phyloP scores from a whole-genome alignment of 2,113 vertebrate genomes.

The Nerophis ophidion region DNA sequence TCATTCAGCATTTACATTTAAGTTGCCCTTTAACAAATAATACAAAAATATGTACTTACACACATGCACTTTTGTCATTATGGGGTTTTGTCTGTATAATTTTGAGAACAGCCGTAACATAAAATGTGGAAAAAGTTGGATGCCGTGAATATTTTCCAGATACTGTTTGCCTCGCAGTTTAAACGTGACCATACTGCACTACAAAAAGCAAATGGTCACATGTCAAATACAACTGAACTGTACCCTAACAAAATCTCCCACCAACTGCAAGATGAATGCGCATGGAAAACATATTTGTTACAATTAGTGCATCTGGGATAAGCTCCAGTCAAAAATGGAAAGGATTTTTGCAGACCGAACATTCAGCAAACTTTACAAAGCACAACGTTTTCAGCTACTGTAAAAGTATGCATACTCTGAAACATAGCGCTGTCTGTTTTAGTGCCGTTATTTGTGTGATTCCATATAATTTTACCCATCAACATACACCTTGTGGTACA shows the following conservation, averaged over 20 bases:
- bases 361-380: conserved; percentile 21
- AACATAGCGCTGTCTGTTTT: conserved; percentile 17
- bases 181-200: conserved; percentile 14
- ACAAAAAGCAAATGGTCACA: conserved; percentile 11
- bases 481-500: conserved; percentile 39
- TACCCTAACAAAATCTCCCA: neutral
- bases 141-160: too few species aligned
- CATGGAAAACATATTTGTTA: conserved; percentile 1
- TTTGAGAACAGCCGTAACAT: too few species aligned
- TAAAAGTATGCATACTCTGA: neutral
- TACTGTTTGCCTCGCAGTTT: neutral
- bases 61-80: too few species aligned
- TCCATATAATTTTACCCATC: conserved; percentile 17
- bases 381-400: conserved; percentile 31
- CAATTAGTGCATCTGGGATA: too few species aligned
- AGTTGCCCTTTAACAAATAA: too few species aligned
- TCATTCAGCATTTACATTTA: too few species aligned
- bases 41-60: too few species aligned
- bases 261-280: conserved; percentile 1
- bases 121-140: too few species aligned
- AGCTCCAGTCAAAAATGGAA: too few species aligned
- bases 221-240: neutral
- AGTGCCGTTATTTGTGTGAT: conserved; percentile 6
- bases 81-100: too few species aligned
- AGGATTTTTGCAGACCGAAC: neutral